phyloP scores from a whole-genome alignment of 2,113 vertebrate genomes.

The Apodemus sylvaticus region DNA sequence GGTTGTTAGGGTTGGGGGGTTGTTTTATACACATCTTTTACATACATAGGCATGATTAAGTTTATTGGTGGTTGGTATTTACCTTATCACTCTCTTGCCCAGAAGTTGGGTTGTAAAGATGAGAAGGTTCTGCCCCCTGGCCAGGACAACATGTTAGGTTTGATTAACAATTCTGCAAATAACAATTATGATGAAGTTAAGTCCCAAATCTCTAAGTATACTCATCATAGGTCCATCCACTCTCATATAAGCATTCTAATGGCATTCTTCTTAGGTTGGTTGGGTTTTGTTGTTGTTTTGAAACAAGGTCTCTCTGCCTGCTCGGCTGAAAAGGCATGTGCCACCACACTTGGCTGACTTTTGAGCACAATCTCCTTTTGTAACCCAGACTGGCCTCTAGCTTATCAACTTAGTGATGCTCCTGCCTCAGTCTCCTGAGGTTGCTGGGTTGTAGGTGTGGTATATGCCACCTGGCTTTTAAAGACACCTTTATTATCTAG shows the following conservation, averaged over 20 bases:
- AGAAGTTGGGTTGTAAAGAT: not conserved
- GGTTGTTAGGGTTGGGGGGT: not conserved
- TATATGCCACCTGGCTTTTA: not conserved
- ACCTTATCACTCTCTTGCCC: not conserved
- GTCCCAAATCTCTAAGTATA: not conserved
- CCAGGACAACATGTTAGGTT: not conserved
- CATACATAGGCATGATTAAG: not conserved
- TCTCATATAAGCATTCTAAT: not conserved
- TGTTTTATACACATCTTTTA: not conserved
- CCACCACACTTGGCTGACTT: not conserved
- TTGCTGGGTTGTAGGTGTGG: not conserved
- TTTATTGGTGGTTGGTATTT: not conserved
- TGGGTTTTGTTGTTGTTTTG: not conserved
- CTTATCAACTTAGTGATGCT: not conserved
- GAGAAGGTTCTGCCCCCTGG: not conserved
- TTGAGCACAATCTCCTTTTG: not conserved
- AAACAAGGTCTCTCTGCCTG: not conserved
- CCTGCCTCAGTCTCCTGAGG: not conserved
- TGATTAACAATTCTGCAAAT: not conserved
- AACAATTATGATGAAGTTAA: not conserved
- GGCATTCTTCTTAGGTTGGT: not conserved
- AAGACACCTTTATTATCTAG: not conserved
- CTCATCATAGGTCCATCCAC: not conserved
- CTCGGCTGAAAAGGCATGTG: not conserved
- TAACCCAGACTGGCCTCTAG: not conserved